Percentiles rank a stretch among this genome's conserved stretches.
Evolutionary conservation across 2,113 vertebrate genomes (phyloP).

Genomic region (Eolophus roseicapilla): DNA sequence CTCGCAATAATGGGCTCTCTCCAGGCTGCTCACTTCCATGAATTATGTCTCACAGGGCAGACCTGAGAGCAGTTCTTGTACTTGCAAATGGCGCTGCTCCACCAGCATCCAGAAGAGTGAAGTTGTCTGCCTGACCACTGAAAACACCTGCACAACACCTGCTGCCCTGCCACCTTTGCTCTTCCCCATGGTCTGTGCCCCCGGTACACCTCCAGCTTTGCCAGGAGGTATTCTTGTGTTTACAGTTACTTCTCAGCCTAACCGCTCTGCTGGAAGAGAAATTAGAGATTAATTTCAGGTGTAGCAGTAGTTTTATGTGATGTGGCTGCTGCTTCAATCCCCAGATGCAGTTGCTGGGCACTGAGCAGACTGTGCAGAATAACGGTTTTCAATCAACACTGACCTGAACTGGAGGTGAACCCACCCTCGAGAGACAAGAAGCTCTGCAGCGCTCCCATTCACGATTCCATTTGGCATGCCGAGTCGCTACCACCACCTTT

Average conservation of each 20-base stretch:
- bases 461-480: neutral
- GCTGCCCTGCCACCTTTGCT: neutral
- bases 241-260: neutral
- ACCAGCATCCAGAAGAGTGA: neutral
- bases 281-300: conserved; percentile 24
- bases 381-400: neutral
- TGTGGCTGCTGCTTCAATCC: neutral
- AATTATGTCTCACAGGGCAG: neutral
- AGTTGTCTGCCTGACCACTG: neutral
- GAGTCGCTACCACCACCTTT: neutral
- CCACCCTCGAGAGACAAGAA: neutral
- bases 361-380: neutral
- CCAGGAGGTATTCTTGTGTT: neutral
- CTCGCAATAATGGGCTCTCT: neutral
- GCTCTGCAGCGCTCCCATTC: neutral
- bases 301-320: neutral
- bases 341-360: neutral
- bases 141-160: neutral
- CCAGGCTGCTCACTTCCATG: neutral
- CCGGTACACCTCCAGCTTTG: rapidly evolving
- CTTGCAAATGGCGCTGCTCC: neutral
- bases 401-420: neutral
- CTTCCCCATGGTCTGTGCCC: neutral
- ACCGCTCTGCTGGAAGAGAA: neutral
- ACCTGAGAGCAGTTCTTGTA: neutral